These are phyloP conservation scores for Magallana gigas DNA, from an alignment of 1,140 invertebrate species.

Conservation along the genomic window DNA sequence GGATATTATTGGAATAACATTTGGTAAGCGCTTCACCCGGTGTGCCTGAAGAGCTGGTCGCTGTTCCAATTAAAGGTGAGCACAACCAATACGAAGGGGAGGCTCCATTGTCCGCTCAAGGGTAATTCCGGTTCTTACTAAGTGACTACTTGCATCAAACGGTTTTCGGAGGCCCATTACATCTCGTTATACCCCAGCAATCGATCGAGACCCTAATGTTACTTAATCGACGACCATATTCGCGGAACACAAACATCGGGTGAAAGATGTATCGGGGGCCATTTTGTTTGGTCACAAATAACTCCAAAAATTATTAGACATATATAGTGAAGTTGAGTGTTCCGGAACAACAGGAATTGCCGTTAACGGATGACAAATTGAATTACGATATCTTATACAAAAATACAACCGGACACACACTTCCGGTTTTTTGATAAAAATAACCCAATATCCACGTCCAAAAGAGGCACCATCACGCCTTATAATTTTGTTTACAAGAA, in stretches of 20 bases:
- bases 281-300: conserved; percentile 19
- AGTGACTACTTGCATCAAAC: conserved; percentile 4
- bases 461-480: not conserved
- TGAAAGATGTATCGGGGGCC: conserved; percentile 1
- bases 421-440: not conserved
- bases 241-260: not conserved
- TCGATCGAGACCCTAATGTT: not conserved
- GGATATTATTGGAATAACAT: conserved; percentile 38
- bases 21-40: conserved; percentile 13
- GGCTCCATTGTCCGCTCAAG: not conserved
- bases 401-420: conserved; percentile 21
- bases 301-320: not conserved
- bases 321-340: conserved; percentile 12
- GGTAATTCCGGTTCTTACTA: conserved; percentile 14
- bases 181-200: conserved; percentile 17
- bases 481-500: not conserved
- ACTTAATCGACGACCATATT: conserved; percentile 11
- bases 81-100: not conserved
- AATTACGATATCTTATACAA: not conserved
- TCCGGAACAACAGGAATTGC: not conserved
- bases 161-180: not conserved
- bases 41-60: conserved; percentile 15
- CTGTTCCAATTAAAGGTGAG: conserved; percentile 3
- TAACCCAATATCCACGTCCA: not conserved
- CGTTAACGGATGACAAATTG: not conserved